Evolutionary conservation across 2,888 invertebrate genomes (phyloP).

Genomic region (Gisinianus flammeolus): DNA sequence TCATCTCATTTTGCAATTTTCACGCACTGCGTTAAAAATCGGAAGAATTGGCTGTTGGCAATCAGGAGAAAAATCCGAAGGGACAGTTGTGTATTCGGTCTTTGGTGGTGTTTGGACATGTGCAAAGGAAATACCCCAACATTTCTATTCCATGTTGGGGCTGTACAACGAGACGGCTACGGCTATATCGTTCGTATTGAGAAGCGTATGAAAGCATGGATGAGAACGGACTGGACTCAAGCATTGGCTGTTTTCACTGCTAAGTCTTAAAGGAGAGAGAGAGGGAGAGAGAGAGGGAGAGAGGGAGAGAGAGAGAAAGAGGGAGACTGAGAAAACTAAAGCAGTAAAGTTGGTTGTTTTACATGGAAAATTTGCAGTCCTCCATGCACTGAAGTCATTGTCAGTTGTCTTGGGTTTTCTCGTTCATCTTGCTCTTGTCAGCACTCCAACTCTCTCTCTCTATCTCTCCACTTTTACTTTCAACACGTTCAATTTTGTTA

Average conservation of each 20-base stretch:
- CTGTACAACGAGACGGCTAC: not conserved
- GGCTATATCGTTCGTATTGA: too few species aligned
- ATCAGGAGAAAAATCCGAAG: slow-evolving; percentile 19
- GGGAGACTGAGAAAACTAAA: slow-evolving; percentile 3
- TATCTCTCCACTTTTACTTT: slow-evolving; percentile 9
- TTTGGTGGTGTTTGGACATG: slow-evolving; percentile 3
- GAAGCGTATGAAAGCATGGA: too few species aligned
- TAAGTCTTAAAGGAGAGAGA: not conserved
- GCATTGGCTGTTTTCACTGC: too few species aligned
- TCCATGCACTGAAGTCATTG: slow-evolving; percentile 31
- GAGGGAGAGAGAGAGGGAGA: not conserved
- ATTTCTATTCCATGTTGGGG: not conserved
- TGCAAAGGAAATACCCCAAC: slow-evolving; percentile 4
- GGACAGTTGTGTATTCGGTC: slow-evolving; percentile 4
- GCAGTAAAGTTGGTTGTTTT: slow-evolving; percentile 13
- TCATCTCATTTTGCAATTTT: not conserved
- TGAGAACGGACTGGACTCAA: too few species aligned
- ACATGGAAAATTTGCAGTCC: slow-evolving; percentile 24
- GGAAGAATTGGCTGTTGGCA: slow-evolving; percentile 11
- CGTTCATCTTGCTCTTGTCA: not conserved
- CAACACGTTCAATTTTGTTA: too few species aligned
- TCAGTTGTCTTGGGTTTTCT: slow-evolving; percentile 32
- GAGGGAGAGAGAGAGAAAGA: slow-evolving; percentile 2
- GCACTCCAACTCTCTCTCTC: too few species aligned
- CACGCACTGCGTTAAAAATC: slow-evolving; percentile 13